A percentile compares a stretch with the other conserved stretches of the same genome.
phyloP scores from a whole-genome alignment of 2,888 invertebrate species.

The Conistra vaccinii region DNA sequence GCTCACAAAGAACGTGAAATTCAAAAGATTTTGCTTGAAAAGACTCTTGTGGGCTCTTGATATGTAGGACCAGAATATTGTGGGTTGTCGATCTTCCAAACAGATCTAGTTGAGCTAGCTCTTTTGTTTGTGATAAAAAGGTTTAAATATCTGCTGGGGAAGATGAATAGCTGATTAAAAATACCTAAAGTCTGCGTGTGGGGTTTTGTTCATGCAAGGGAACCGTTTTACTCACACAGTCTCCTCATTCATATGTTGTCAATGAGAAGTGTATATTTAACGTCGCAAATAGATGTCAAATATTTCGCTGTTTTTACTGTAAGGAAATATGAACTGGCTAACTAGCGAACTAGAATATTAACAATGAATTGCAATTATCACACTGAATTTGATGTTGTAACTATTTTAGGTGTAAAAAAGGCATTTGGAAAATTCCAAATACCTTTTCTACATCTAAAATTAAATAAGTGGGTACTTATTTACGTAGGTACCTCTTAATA shows the following conservation, averaged over 20 bases:
- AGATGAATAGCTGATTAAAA: background rate
- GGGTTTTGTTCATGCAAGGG: background rate
- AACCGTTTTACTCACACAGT: background rate
- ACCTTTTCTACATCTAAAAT: no score
- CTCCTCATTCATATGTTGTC: background rate
- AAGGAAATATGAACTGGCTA: no score
- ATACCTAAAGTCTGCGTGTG: background rate
- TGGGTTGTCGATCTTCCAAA: no score
- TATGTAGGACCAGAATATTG: conserved; percentile 26
- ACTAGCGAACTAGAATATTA: no score
- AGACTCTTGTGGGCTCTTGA: conserved; percentile 33
- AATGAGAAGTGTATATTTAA: background rate
- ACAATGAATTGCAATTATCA: no score
- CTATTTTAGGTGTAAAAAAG: no score
- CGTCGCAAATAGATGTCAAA: no score
- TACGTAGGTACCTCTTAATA: no score
- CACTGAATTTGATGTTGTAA: no score
- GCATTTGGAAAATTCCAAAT: no score
- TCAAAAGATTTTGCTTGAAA: conserved; percentile 54
- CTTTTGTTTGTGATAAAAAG: conserved; percentile 16
- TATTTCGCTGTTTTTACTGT: no score
- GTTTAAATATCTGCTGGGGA: conserved; percentile 2
- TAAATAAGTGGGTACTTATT: no score
- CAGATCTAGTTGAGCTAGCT: conserved; percentile 23
- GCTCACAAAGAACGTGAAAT: conserved; percentile 50